Evolutionary conservation across 2,113 vertebrate genomes (phyloP), one percentile per base, ranked within the genome.

Genomic region (Agapornis roseicollis): DNA sequence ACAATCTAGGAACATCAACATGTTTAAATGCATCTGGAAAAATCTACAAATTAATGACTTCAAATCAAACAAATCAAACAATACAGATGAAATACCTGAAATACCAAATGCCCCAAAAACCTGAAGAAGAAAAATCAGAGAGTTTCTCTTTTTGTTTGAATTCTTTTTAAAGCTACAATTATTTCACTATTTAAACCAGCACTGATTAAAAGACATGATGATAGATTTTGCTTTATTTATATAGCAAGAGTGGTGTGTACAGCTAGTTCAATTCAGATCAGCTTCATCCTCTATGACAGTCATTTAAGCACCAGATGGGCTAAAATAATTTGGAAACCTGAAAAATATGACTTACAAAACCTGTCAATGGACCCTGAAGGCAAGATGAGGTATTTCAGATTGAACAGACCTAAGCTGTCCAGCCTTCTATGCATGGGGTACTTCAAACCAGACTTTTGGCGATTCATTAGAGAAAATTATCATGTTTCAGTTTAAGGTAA

Each of bases 11-110:
- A 88, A 61, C 13, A 76, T 17, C 33, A 76, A 19, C 5, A 6
- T 56, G 29, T 81, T 84, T 65, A 66, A 42, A 27, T 55, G 5
- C 6, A 68, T 33, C 42, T 69, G 44, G 52, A 46, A 88, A 93
- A 92, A 90, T 68, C 55, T 84, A 94, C 29, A 70, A 53, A 71
- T 66, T 53, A 91, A 68, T 85, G 71, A 85, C 22, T 87, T 87
- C 25, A 89, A 85, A 60, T 76, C 47, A 95, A 90, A 20, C 25
- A 89, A 85, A 60, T 76, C 47, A 95, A 90, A 20, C 53, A 93
- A 85, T 3, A 86, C 17, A 64, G 42, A 71, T 80, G 73, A 83
- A 93, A 86, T 94, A 94, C 73, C 73, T 96, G 89, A 94, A 89
- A 93, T 76, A 93, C 17, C 64, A 95, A 93, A 76, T 58, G 61